Evolutionary conservation across 1,140 invertebrate species (phyloP), one percentile per base, ranked within the genome.

Genomic region (Bicyclus anynana): DNA sequence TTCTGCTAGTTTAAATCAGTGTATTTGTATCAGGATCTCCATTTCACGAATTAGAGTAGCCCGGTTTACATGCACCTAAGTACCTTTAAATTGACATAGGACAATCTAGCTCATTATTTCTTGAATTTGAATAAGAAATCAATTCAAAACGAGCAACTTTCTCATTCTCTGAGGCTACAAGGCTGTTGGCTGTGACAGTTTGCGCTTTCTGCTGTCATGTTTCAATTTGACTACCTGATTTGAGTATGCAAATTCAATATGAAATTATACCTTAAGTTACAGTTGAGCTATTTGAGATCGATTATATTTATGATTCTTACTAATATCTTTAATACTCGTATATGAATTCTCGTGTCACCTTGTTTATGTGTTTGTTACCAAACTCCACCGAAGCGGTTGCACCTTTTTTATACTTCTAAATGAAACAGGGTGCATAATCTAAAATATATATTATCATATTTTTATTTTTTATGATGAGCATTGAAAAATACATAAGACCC

Each of bases 91-190:
- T 57, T 62, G 60, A 57, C 44, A 57, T 12, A 51, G 58, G 58
- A 60, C 29, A 60, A 53, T 57, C 59, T 54, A 51, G 63, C 51
- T 59, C 53, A 65, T 65, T 61, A 61, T 60, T 53, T 44, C 50
- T 50, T 35, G 29, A 47, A 61, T 58, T 58, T 61, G 58, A 58
- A 61, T 60, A 60, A 53, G 47, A 42, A 38, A 65, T 65, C 60
- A 59, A 65, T 56, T 60, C 6, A 48, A 59, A 57, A 61, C 53
- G 26, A 21, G 49, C 58, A 13, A 61, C 58, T 65, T 65, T 65
- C 63, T 33, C 29, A 33, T 33, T 33, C 29, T 33, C 29, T 33
- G 29, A 33, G 29, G 29, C 53, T 47, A 20, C 44, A 35, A 54
- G 44, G 44, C n/a, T 44, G 40, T 12, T 20, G 56, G 53, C 27